A percentile compares a stretch with the other conserved stretches of the same genome.
Evolutionary conservation across 2,888 invertebrate species (phyloP).

Genomic region (Drosophila tripunctata): DNA sequence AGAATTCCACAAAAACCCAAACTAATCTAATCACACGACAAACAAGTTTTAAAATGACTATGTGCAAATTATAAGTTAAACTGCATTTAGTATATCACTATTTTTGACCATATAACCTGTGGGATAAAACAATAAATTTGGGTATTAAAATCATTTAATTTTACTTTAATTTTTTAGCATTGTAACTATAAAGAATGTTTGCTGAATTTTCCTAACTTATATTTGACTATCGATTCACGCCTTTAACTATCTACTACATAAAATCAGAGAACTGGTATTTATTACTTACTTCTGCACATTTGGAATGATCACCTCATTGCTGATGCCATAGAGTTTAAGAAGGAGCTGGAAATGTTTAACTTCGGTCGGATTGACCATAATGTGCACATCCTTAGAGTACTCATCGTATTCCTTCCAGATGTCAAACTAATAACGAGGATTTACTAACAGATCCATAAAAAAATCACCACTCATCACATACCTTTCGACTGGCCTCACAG

Average conservation of each 20-base stretch:
- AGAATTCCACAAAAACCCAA: background rate
- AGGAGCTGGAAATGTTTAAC: constrained; percentile 84
- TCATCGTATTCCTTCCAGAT: constrained; percentile 82
- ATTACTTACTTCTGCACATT: constrained; percentile 18
- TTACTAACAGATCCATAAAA: background rate
- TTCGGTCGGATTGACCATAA: constrained; percentile 87
- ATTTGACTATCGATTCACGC: too few species aligned
- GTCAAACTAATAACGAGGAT: constrained; percentile 60
- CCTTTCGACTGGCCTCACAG: constrained; percentile 34
- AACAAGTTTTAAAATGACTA: background rate
- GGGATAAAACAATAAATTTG: too few species aligned
- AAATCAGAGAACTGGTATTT: too few species aligned
- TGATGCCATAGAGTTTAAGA: constrained; percentile 82
- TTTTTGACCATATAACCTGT: too few species aligned
- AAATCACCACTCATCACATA: constrained; percentile 1
- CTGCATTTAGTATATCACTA: background rate
- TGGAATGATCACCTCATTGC: constrained; percentile 85
- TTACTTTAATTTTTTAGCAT: too few species aligned
- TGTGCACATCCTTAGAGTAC: constrained; percentile 83
- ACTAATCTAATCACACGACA: constrained; percentile 9
- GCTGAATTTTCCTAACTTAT: too few species aligned
- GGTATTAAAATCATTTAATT: too few species aligned
- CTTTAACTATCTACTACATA: too few species aligned
- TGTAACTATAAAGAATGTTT: too few species aligned
- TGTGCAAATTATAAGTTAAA: too few species aligned